phyloP scores from a whole-genome alignment of 1,140 invertebrate species.

The Bicyclus anynana region DNA sequence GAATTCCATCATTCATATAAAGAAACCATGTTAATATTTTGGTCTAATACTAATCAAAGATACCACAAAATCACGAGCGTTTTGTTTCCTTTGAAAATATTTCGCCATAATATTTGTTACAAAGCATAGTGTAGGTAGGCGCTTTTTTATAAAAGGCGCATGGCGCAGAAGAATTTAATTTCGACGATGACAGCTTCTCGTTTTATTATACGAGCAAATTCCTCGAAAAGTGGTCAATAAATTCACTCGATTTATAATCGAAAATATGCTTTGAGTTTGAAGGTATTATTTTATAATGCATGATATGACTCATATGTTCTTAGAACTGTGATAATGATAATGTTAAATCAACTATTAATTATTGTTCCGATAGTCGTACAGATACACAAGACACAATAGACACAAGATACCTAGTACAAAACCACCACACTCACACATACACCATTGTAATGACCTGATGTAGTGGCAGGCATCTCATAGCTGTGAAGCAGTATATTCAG shows the following conservation, averaged over 20 bases:
- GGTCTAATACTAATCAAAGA: background rate
- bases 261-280: conserved; percentile 33
- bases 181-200: conserved; percentile 40
- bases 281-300: too few relatives aligned
- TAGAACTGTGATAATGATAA: too few relatives aligned
- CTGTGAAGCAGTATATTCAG: too few relatives aligned
- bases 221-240: conserved; percentile 43
- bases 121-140: conserved; percentile 33
- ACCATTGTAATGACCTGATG: too few relatives aligned
- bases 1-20: too few relatives aligned
- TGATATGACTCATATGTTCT: too few relatives aligned
- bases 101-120: conserved; percentile 27
- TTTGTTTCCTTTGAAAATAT: conserved; percentile 4
- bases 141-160: conserved; percentile 30
- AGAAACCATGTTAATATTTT: background rate
- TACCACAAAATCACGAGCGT: background rate
- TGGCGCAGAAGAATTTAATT: conserved; percentile 47
- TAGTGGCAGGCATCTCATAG: too few relatives aligned
- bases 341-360: too few relatives aligned
- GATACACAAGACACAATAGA: too few relatives aligned
- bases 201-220: conserved; percentile 41
- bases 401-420: too few relatives aligned
- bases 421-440: too few relatives aligned
- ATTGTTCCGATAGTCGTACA: too few relatives aligned
- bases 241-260: conserved; percentile 34